phyloP scores from a whole-genome alignment of 2,113 vertebrate species.

The Nasalis larvatus region DNA sequence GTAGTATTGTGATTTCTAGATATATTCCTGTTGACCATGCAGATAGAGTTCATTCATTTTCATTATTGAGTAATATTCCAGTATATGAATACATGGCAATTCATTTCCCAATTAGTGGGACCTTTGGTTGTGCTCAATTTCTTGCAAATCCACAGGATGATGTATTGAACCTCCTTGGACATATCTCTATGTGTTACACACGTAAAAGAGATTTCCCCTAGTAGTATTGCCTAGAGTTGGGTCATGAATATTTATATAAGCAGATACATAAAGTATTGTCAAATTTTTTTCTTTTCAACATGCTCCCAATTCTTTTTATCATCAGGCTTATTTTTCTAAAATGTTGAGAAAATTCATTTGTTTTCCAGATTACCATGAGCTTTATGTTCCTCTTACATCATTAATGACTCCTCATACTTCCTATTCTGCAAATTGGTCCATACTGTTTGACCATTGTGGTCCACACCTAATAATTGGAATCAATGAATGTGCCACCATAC shows the following conservation, averaged over 20 bases:
- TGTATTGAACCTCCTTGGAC: not conserved
- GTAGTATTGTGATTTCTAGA: not conserved
- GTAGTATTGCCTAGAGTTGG: not conserved
- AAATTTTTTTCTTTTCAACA: not conserved
- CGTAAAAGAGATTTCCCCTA: not conserved
- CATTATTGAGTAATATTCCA: not conserved
- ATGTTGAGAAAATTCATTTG: not conserved
- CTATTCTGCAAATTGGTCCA: not conserved
- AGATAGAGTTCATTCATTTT: not conserved
- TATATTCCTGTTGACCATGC: not conserved
- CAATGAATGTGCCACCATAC: not conserved
- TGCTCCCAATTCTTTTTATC: not conserved
- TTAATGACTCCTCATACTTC: not conserved
- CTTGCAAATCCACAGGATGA: not conserved
- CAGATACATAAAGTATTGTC: not conserved
- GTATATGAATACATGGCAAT: not conserved
- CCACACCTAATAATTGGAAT: not conserved
- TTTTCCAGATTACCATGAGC: not conserved
- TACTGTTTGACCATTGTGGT: not conserved
- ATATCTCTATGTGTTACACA: not conserved
- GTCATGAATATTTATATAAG: not conserved
- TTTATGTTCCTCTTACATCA: not conserved
- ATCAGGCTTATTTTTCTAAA: not conserved
- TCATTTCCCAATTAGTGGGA: not conserved
- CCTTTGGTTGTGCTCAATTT: not conserved